These are phyloP conservation scores for Abscondita cerata DNA, from an alignment of 2,888 invertebrate genomes.

Conservation along the genomic window DNA sequence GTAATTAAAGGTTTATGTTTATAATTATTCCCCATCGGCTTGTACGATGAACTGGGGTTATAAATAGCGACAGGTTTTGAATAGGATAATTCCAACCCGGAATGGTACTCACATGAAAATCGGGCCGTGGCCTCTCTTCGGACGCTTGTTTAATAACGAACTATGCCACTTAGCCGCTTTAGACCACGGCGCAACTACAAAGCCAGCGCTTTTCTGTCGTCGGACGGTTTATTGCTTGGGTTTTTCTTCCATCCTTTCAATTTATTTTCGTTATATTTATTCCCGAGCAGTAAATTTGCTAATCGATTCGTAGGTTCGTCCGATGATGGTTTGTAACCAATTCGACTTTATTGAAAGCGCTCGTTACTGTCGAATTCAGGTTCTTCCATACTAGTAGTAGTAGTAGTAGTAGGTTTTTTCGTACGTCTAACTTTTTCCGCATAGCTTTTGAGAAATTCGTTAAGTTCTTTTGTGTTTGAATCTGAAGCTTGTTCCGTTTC, in stretches of 20 bases:
- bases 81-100: slow-evolving; percentile 40
- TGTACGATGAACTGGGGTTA: no score
- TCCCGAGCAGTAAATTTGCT: slow-evolving; percentile 15
- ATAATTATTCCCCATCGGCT: not conserved
- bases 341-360: slow-evolving; percentile 32
- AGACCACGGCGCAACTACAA: slow-evolving; percentile 81
- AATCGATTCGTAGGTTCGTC: slow-evolving; percentile 20
- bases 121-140: slow-evolving; percentile 53
- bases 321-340: slow-evolving; percentile 33
- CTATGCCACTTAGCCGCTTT: slow-evolving; percentile 82
- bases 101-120: not conserved
- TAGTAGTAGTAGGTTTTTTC: not conserved
- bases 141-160: slow-evolving; percentile 55
- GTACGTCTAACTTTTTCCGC: slow-evolving; percentile 62
- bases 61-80: slow-evolving; percentile 1
- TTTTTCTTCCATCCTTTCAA: slow-evolving; percentile 49
- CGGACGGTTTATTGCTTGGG: slow-evolving; percentile 62
- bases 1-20: slow-evolving; percentile 13
- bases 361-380: slow-evolving; percentile 12
- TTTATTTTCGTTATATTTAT: slow-evolving; percentile 16
- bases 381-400: no score
- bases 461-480: slow-evolving; percentile 64
- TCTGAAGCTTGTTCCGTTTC: slow-evolving; percentile 45
- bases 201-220: slow-evolving; percentile 72
- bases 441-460: slow-evolving; percentile 68